Evolutionary conservation across 1,140 invertebrate species (phyloP).

Genomic region (Heliconius eleuchia): DNA sequence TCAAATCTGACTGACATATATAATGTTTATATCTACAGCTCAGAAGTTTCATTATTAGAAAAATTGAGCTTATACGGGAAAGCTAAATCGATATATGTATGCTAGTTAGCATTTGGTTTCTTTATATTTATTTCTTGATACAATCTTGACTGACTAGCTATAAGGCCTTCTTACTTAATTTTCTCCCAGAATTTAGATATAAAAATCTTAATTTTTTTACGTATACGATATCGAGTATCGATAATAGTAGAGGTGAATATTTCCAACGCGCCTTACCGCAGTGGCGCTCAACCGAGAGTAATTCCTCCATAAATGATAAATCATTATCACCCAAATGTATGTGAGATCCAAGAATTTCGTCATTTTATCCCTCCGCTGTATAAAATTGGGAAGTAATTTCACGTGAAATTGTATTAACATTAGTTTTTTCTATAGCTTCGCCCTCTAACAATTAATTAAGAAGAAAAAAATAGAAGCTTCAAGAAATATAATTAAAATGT

Average conservation of each 20-base stretch:
- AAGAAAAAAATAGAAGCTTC: background rate
- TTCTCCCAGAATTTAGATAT: too few species aligned
- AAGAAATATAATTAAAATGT: background rate
- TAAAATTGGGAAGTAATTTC: background rate
- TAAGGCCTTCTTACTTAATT: too few species aligned
- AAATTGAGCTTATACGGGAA: too few species aligned
- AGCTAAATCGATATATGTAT: too few species aligned
- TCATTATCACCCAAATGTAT: constrained; percentile 46
- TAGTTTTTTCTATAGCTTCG: background rate
- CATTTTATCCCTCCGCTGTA: constrained; percentile 17
- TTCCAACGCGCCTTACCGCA: background rate
- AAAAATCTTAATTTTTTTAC: background rate
- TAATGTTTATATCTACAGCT: too few species aligned
- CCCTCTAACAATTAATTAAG: background rate
- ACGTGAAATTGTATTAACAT: background rate
- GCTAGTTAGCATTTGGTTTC: too few species aligned
- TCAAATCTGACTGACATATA: too few species aligned
- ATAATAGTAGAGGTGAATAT: background rate
- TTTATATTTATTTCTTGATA: too few species aligned
- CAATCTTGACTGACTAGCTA: too few species aligned
- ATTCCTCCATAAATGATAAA: constrained; percentile 59
- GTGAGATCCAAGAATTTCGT: constrained; percentile 28
- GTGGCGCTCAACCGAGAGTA: constrained; percentile 43
- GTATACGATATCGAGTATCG: background rate
- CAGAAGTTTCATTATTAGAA: too few species aligned